phyloP scores from a whole-genome alignment of 2,888 invertebrate species.

The Drosophila eohydei region DNA sequence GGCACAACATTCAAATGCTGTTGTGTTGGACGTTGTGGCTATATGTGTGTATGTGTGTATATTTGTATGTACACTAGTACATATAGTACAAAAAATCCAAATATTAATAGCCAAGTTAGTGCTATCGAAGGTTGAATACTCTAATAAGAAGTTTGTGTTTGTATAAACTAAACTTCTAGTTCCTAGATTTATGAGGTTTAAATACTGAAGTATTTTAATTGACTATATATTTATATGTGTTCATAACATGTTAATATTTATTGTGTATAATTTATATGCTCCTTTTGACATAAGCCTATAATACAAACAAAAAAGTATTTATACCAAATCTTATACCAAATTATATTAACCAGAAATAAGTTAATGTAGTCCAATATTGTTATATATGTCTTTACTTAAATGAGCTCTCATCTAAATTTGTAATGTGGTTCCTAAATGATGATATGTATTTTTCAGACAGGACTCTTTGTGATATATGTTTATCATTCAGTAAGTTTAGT shows the following conservation, averaged over 20 bases:
- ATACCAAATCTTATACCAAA: not conserved
- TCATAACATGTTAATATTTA: no score
- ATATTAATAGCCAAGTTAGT: not conserved
- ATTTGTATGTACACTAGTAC: conserved; percentile 8
- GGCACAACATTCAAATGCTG: conserved; percentile 59
- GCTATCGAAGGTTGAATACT: not conserved
- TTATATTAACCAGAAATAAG: not conserved
- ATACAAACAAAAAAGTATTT: not conserved
- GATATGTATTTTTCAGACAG: no score
- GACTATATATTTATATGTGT: no score
- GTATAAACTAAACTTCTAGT: not conserved
- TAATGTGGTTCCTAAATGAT: no score
- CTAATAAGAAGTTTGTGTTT: not conserved
- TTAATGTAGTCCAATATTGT: not conserved
- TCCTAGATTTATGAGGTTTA: not conserved
- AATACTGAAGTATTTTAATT: not conserved
- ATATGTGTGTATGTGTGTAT: not conserved
- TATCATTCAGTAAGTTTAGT: no score
- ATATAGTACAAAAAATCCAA: conserved; percentile 15
- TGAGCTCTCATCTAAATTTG: no score
- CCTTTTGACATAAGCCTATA: not conserved
- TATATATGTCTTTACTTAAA: no score
- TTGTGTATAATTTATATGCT: not conserved
- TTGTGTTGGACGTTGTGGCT: conserved; percentile 40
- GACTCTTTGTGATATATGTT: no score